phyloP scores from a whole-genome alignment of 2,797 vertebrate genomes.

The Meda fulgida region DNA sequence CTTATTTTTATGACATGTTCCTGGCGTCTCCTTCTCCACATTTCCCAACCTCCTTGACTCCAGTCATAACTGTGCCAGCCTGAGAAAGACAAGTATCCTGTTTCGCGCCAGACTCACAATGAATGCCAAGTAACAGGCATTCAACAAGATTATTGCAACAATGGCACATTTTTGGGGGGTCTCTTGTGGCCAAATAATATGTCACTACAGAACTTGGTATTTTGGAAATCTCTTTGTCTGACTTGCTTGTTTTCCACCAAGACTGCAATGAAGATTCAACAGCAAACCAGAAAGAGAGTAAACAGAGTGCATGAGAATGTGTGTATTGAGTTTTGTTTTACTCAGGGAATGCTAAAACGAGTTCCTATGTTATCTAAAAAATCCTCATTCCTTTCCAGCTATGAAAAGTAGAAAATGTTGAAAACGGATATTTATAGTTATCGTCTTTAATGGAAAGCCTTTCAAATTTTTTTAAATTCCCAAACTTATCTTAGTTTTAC shows the following conservation, averaged over 20 bases:
- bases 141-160: constrained; percentile 51
- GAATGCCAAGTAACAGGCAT: constrained; percentile 67
- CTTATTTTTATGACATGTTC: constrained; percentile 68
- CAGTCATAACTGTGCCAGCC: constrained; percentile 60
- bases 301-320: background rate
- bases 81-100: constrained; percentile 66
- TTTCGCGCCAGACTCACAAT: constrained; percentile 59
- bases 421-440: constrained; percentile 8
- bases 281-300: background rate
- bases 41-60: constrained; percentile 59
- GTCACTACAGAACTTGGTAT: background rate
- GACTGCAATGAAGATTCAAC: background rate
- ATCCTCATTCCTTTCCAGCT: background rate
- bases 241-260: constrained; percentile 21
- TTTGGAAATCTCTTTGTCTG: constrained; percentile 29
- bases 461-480: background rate
- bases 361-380: background rate
- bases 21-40: constrained; percentile 43
- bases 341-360: background rate
- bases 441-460: constrained; percentile 11
- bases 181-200: constrained; percentile 12
- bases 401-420: background rate
- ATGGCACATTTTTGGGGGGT: constrained; percentile 35
- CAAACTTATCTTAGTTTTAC: background rate
- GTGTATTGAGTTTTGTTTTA: constrained; percentile 24